phyloP scores from a whole-genome alignment of 2,888 invertebrate genomes.

The Cremastinae sp. region DNA sequence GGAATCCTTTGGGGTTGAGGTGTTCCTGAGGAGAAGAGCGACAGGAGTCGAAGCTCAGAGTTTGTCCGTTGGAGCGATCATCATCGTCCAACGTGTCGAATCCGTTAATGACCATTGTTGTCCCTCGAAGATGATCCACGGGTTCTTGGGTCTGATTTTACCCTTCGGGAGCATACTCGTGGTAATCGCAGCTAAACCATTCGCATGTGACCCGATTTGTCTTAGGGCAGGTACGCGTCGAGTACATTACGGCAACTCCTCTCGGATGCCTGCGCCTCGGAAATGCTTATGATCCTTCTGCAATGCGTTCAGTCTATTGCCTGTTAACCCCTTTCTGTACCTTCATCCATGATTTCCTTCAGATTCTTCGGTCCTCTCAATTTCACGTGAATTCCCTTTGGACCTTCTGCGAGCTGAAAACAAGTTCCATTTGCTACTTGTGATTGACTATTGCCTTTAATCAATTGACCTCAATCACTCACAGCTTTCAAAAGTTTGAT shows the following conservation, averaged over 20 bases:
- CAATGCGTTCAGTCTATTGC: constrained; percentile 24
- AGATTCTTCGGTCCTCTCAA: constrained; percentile 63
- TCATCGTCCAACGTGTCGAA: constrained; percentile 66
- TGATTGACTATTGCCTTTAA: no score
- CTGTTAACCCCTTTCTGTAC: constrained; percentile 11
- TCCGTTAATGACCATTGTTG: constrained; percentile 78
- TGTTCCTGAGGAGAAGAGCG: constrained; percentile 24
- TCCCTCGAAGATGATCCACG: constrained; percentile 73
- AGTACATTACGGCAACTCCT: constrained; percentile 25
- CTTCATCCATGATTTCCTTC: constrained; percentile 59
- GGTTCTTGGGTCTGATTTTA: constrained; percentile 65
- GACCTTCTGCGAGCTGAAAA: no score
- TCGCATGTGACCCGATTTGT: constrained; percentile 73
- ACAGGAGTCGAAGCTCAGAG: constrained; percentile 57
- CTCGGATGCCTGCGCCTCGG: constrained; percentile 14
- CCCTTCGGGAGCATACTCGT: constrained; percentile 32
- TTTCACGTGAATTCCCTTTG: no score
- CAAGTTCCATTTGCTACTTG: no score
- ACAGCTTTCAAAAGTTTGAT: no score
- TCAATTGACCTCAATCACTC: no score
- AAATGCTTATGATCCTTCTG: constrained; percentile 1
- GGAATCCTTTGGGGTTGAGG: constrained; percentile 30
- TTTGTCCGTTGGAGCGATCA: constrained; percentile 68
- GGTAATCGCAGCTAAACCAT: no score
- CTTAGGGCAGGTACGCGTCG: constrained; percentile 59